These are phyloP conservation scores for Phylloscopus trochiloides DNA, from an alignment of 2,113 vertebrate species.

Conservation along the genomic window DNA sequence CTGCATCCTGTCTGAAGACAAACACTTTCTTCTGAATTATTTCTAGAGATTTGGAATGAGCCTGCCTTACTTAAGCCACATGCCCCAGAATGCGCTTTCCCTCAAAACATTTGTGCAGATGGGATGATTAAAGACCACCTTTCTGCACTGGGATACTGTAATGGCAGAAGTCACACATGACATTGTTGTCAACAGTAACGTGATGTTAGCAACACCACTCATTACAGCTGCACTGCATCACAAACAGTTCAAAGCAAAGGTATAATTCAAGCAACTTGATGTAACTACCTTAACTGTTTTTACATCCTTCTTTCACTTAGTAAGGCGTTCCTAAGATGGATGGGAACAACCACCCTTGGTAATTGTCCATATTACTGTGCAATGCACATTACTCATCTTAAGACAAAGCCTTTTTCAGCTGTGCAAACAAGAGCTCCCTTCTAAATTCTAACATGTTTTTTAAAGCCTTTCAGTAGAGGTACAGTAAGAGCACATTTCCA, in stretches of 20 bases:
- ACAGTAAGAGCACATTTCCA: not conserved
- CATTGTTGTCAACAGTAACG: not conserved
- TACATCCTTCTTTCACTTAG: not conserved
- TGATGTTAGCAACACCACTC: not conserved
- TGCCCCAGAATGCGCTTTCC: not conserved
- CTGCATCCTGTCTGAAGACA: not conserved
- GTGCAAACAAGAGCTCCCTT: not conserved
- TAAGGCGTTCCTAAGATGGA: not conserved
- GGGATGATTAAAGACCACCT: not conserved
- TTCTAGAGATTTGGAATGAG: not conserved
- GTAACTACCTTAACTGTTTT: not conserved
- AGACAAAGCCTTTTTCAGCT: not conserved
- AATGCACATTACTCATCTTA: not conserved
- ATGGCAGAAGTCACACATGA: not conserved
- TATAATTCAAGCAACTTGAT: not conserved
- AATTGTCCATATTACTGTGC: not conserved
- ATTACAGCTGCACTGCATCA: not conserved
- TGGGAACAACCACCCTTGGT: not conserved
- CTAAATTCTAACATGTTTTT: not conserved
- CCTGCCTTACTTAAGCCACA: not conserved
- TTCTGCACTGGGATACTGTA: not conserved
- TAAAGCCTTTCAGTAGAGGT: not conserved
- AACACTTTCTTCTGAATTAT: not conserved
- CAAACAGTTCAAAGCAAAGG: not conserved
- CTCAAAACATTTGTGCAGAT: not conserved